Percentiles rank a stretch among this genome's conserved stretches.
These are phyloP conservation scores for Mesodorylaimus sp. DNA, from an alignment of 2,888 invertebrate species.

Conservation along the genomic window DNA sequence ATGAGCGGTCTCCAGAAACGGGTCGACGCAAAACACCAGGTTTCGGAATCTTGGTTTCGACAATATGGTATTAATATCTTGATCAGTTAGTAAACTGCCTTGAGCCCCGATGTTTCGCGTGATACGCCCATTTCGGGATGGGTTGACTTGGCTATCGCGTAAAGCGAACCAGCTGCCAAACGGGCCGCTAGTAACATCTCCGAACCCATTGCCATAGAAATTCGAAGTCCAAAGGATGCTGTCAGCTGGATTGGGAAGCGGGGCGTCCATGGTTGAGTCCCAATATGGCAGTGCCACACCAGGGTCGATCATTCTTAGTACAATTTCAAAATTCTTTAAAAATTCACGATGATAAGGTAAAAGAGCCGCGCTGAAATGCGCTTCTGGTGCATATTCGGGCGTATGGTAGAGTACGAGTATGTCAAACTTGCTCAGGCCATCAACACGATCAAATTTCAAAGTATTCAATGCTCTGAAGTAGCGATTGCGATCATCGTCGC, in stretches of 20 bases:
- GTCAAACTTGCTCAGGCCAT: constrained; percentile 7
- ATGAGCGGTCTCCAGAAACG: constrained; percentile 20
- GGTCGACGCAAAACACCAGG: constrained; percentile 13
- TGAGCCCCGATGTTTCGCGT: background rate
- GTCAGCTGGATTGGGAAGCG: constrained; percentile 25
- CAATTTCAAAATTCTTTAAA: constrained; percentile 8
- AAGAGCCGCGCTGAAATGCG: constrained; percentile 7
- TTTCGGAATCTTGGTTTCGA: background rate
- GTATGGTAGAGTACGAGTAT: constrained; percentile 3
- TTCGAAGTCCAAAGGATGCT: constrained; percentile 29
- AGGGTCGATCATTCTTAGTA: constrained; percentile 16
- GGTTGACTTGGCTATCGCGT: constrained; percentile 12
- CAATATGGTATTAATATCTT: background rate
- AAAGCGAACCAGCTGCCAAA: constrained; percentile 26
- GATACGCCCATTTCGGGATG: constrained; percentile 1
- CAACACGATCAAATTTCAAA: background rate
- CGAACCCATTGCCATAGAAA: constrained; percentile 27
- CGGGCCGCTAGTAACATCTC: constrained; percentile 26
- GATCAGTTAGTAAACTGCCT: background rate
- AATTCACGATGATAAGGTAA: constrained; percentile 7
- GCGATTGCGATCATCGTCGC: constrained; percentile 17
- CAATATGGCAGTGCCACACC: constrained; percentile 30
- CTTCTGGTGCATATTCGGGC: constrained; percentile 4
- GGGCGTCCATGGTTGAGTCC: constrained; percentile 30
- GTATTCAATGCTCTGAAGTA: constrained; percentile 15